Conservation (phyloP, 2,797 vertebrate species). For the Clarias fuscus region DNA sequence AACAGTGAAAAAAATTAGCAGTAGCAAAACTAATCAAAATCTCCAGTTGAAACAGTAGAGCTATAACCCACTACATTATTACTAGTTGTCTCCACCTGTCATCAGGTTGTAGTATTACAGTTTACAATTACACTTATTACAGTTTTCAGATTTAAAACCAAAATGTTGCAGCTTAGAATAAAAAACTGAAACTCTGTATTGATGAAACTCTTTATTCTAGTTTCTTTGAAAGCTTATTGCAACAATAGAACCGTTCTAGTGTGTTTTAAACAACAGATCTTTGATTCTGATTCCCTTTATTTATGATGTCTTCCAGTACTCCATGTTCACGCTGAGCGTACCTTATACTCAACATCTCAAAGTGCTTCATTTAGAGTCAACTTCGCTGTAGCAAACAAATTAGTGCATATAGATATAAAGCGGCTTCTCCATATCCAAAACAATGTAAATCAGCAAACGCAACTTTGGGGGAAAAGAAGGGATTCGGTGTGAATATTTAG, state of each 20-base stretch:
- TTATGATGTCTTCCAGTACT: too few species aligned
- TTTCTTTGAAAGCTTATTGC: not conserved
- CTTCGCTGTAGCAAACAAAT: not conserved
- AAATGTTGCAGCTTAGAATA: not conserved
- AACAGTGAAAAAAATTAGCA: not conserved
- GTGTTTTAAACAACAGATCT: not conserved
- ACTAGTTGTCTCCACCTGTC: not conserved
- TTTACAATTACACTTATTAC: too few species aligned
- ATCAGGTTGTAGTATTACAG: not conserved
- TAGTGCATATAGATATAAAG: not conserved
- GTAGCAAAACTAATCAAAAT: not conserved
- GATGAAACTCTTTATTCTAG: conserved; percentile 4
- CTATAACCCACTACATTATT: not conserved
- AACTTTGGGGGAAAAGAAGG: not conserved
- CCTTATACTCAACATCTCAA: not conserved
- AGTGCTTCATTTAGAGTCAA: not conserved
- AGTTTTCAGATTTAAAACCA: not conserved
- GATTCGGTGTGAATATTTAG: not conserved
- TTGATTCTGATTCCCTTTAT: not conserved
- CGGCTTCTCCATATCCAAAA: not conserved
- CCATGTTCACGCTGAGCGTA: too few species aligned
- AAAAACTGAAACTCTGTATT: not conserved
- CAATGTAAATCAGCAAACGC: not conserved
- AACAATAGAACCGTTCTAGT: not conserved
- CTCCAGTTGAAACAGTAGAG: not conserved